Evolutionary conservation across 2,113 vertebrate species (phyloP), one percentile per base, ranked within the genome.

Genomic region (Anolis sagrei): DNA sequence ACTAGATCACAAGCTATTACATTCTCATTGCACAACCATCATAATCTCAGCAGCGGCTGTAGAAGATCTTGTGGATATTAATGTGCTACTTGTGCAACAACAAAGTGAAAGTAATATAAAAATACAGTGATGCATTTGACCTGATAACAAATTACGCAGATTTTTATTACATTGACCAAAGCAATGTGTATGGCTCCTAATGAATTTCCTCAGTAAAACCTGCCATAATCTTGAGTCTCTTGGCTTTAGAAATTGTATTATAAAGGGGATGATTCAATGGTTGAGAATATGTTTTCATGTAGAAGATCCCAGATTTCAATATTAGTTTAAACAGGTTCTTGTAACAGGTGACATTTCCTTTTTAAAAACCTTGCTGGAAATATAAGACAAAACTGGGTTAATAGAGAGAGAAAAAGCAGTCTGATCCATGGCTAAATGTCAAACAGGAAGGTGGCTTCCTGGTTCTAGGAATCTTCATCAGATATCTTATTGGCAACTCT

Each of bases 61-160:
- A 84, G 25, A 34, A 27, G 7, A 48, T 68, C 3, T 5, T 83
- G 44, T 18, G 81, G 90, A 82, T 54, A 32, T 34, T 51, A 80
- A 83, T 21, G 76, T 10, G 19, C 49, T 27, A 34, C 36, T 72
- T 70, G 48, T 51, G 90, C 87, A 74, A 54, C 81, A 48, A 2
- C 49, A 75, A 83, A 85, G n/a, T 4, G 32, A 13, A 25, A 32
- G 18, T 62, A 90, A 5, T 16, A 61, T 25, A 25, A 27, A 36
- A 1, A 0, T 1, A 19, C 10, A 44, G 72, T 78, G 32, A 62
- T 0, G 3, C 14, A 32, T 69, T 5, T 32, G 27, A 73, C n/a
- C 75, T 25, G 27, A 7, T 66, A 78, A 34, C 0, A 29, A 19
- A 62, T 16, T 80, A 21, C 58, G 49, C 18, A 14, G 13, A 82